Base-by-base conservation (phyloP, 2,113 vertebrate species). In the Hemiprocne comata region DNA sequence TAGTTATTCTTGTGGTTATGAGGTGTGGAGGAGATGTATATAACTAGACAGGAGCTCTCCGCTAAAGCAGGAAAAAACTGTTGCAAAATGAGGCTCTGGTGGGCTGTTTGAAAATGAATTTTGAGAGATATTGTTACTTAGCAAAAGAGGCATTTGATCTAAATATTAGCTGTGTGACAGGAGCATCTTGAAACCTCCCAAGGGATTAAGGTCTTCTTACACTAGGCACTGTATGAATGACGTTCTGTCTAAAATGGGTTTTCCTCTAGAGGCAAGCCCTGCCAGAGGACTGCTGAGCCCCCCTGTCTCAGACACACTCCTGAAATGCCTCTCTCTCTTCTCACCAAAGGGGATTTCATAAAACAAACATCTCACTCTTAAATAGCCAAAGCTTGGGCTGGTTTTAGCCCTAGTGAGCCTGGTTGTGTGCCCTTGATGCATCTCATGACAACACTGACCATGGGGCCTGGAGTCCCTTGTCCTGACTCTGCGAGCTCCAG, bases 1-100 rank as follows among this genome's bases (percentile, higher is more conserved):
- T 76, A 87, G 95, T 91, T 93, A 89, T 89, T 89, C 93, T 62
- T 44, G 69, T 60, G 88, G 76, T 89, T 96, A 89, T 91, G 93
- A 86, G 93, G 85, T 93, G 77, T 93, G 88, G 88, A 94, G 23
- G 31, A 88, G 93, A 72, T 26, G 67, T 50, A 33, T 89, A 91
- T 96, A 96, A 94, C 93, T 93, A 94, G 87, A 64, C 38, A 71
- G 54, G 17, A 71, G 26, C 11, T 46, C 75, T 88, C 57, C 67
- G 57, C 57, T 71, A 40, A 51, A 33, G 66, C 31, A 89, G 42
- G 53, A 48, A 62, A 69, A 72, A 55, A 67, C 9, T 48, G 44
- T n/a, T 75, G 48, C 28, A 72, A 61, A 85, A 87, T n/a, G 28
- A 70, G 69, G 48, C 85, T 67, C 65, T 50, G 24, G 60, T 55